Conservation (phyloP, 2,113 vertebrate genomes). For the Coreoperca whiteheadi region DNA sequence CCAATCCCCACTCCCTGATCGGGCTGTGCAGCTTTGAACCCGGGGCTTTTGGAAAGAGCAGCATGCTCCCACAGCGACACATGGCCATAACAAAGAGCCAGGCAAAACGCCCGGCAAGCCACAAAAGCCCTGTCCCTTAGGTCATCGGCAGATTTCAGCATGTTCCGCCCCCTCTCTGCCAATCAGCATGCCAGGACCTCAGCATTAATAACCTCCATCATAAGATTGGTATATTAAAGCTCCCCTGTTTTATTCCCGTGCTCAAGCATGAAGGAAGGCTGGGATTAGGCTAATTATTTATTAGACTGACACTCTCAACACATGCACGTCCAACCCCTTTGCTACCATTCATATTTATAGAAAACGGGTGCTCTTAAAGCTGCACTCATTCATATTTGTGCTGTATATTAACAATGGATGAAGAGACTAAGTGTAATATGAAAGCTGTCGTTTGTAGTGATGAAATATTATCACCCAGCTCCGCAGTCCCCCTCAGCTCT, state of each 20-base stretch:
- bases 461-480: too few relatives aligned
- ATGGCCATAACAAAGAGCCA: conserved; percentile 74
- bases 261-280: conserved; percentile 19
- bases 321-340: not conserved
- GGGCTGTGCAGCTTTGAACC: conserved; percentile 68
- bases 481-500: too few relatives aligned
- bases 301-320: conserved; percentile 7
- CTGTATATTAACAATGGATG: not conserved
- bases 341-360: not conserved
- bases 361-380: not conserved
- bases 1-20: conserved; percentile 47
- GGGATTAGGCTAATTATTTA: conserved; percentile 43
- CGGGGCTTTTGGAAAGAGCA: conserved; percentile 70
- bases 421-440: not conserved
- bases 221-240: conserved; percentile 66
- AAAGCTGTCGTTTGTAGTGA: not conserved
- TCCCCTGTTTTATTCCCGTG: conserved; percentile 48
- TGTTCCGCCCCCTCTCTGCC: conserved; percentile 36
- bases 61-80: conserved; percentile 70
- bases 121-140: conserved; percentile 75
- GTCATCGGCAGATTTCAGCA: conserved; percentile 66
- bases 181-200: conserved; percentile 53
- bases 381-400: not conserved
- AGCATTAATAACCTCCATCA: conserved; percentile 63
- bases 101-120: conserved; percentile 72